Conservation (phyloP, 2,888 invertebrate species). For the Schizotus pectinicornis region DNA sequence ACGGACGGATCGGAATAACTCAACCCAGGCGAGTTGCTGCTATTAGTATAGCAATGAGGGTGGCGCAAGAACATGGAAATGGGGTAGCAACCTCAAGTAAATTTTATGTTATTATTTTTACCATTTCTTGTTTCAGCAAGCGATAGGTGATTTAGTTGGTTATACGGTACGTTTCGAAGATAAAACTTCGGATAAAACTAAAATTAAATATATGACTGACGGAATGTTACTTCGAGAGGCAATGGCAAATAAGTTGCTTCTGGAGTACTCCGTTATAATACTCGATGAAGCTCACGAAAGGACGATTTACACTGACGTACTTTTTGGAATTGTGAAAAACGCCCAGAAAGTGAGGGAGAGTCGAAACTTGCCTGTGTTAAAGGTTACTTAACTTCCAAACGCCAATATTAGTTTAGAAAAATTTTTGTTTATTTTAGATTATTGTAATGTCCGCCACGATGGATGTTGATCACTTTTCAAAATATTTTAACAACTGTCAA, state of each 20-base stretch:
- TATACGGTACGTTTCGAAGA: slow-evolving; percentile 93
- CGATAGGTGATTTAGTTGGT: slow-evolving; percentile 59
- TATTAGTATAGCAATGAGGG: slow-evolving; percentile 87
- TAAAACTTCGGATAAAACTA: slow-evolving; percentile 77
- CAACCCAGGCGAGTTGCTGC: slow-evolving; percentile 95
- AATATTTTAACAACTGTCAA: slow-evolving; percentile 86
- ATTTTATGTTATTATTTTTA: slow-evolving; percentile 18
- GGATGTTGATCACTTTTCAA: slow-evolving; percentile 92
- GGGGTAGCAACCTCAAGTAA: slow-evolving; percentile 44
- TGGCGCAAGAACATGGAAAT: slow-evolving; percentile 85
- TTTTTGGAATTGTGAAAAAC: slow-evolving; percentile 90
- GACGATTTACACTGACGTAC: slow-evolving; percentile 90
- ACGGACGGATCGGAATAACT: slow-evolving; percentile 80
- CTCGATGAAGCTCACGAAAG: slow-evolving; percentile 96
- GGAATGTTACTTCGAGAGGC: slow-evolving; percentile 94
- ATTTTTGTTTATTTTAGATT: slow-evolving; percentile 62
- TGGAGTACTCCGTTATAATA: slow-evolving; percentile 81
- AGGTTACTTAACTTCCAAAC: slow-evolving; percentile 62
- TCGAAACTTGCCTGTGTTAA: slow-evolving; percentile 67
- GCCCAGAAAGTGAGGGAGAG: slow-evolving; percentile 78
- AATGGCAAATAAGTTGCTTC: slow-evolving; percentile 75
- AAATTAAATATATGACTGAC: slow-evolving; percentile 92
- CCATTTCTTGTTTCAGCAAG: slow-evolving; percentile 40
- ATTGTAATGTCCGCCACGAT: slow-evolving; percentile 95
- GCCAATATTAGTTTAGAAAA: background rate